Conservation (phyloP, 2,888 invertebrate genomes). For the Chamaedrilus cognettii region DNA sequence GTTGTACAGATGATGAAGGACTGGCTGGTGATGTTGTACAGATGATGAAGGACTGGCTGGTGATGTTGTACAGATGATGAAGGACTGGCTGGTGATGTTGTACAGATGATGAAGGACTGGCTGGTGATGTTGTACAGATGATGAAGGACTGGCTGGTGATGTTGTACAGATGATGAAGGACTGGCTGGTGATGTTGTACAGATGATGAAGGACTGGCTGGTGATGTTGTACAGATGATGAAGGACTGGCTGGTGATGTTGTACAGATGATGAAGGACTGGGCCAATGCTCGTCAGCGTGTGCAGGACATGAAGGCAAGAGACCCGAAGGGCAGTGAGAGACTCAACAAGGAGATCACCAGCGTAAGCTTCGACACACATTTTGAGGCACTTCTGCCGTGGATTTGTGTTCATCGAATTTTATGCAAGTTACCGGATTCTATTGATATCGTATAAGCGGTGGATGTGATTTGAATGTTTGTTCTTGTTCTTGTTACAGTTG, state of each 20-base stretch:
- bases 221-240: neutral
- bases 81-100: no score
- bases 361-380: no score
- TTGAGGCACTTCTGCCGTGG: no score
- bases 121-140: neutral
- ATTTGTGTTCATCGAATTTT: no score
- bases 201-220: neutral
- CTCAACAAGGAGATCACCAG: constrained; percentile 81
- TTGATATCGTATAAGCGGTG: no score
- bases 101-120: neutral
- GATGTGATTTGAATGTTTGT: no score
- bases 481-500: no score
- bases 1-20: no score
- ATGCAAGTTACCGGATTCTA: no score
- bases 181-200: neutral
- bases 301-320: constrained; percentile 83
- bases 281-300: constrained; percentile 95
- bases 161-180: neutral
- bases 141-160: neutral
- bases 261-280: constrained; percentile 98
- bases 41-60: no score
- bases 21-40: no score
- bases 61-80: no score
- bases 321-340: constrained; percentile 89
- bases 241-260: neutral